Base-by-base conservation (phyloP, 1,140 invertebrate species). In the Campodea augens region DNA sequence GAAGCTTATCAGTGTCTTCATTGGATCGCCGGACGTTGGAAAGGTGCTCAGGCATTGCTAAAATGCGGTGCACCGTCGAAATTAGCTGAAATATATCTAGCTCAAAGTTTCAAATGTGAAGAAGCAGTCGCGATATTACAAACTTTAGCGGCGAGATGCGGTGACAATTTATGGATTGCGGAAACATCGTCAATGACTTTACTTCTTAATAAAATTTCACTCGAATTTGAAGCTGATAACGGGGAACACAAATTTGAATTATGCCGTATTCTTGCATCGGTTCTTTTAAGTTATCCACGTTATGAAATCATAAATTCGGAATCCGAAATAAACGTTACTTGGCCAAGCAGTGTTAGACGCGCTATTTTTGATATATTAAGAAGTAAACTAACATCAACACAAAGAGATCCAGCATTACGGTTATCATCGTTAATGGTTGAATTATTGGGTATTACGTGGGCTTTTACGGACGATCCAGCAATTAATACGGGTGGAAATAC, bases 201-300 rank as follows among this genome's bases (percentile, higher is more conserved):
- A 1, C 65, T 91, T n/a, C 66, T 90, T 22, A 82, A 84, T 51
- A 78, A 83, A 63, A 78, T 90, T 46, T 72, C 81, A 2, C 58
- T 84, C 5, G 85, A 90, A 57, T 89, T 90, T 67, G 79, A 83
- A 53, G 81, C 77, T 0, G 85, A 90, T 60, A 74, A 86, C 43
- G 79, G 77, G 18, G 82, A 89, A 55, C 66, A 78, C 43, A 91
- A 92, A 61, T 91, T 90, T 65, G 78, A 89, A 56, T 60, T 90
- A 10, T 85, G 80, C 53, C 64, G 69, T 2, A 75, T 85, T 46
- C 60, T 90, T 13, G 74, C 78, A 53, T 73, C 76, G 18, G 63
- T 90, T 18, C 54, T 90, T 5, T 71, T 72, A 44, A 84, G 76
- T 46, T 81, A 80, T 53, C 55, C 57, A n/a, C 73, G 76, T 23